phyloP scores from a whole-genome alignment of 2,113 vertebrate genomes.

The Saccopteryx leptura region DNA sequence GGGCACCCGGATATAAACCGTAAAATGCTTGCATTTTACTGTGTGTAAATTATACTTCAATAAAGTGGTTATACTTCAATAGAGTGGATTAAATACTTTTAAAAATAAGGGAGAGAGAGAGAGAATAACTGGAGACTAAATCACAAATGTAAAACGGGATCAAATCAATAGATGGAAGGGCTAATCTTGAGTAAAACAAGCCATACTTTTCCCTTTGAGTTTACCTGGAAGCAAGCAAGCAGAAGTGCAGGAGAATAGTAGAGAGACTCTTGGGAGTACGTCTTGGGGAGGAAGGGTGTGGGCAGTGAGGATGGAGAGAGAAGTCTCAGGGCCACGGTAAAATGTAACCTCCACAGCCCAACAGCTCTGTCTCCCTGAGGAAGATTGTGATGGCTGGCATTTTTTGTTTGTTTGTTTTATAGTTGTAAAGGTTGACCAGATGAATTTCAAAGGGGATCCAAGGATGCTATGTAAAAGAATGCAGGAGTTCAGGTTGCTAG shows the following conservation, averaged over 20 bases:
- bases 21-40: constrained; percentile 15
- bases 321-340: background rate
- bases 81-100: background rate
- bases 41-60: background rate
- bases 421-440: background rate
- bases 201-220: background rate
- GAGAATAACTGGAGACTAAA: background rate
- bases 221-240: background rate
- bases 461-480: background rate
- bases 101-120: background rate
- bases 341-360: background rate
- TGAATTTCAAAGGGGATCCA: background rate
- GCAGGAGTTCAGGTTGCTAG: too few species aligned
- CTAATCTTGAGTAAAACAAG: background rate
- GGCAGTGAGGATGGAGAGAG: background rate
- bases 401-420: background rate
- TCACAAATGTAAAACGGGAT: background rate
- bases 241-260: background rate
- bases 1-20: too few species aligned
- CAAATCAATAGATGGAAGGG: background rate
- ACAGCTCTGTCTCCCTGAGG: background rate
- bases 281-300: rapidly evolving
- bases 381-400: background rate
- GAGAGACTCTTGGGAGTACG: rapidly evolving
- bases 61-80: background rate